Evolutionary conservation across 1,140 invertebrate genomes (phyloP).

Genomic region (Zaprionus vittiger): DNA sequence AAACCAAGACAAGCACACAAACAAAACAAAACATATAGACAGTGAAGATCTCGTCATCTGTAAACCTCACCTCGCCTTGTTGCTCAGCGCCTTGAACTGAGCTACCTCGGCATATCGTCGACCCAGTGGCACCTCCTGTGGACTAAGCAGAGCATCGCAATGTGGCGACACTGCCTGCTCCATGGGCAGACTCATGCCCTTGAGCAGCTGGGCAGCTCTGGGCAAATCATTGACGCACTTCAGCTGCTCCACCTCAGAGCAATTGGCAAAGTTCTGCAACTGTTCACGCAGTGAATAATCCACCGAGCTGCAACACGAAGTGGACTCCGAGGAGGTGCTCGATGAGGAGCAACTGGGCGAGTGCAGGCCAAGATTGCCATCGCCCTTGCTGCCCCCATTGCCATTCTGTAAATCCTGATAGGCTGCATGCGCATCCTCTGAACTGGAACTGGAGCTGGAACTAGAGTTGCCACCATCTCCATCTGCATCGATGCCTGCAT

Average conservation of each 20-base stretch:
- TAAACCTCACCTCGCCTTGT: conserved; percentile 71
- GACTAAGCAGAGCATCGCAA: conserved; percentile 77
- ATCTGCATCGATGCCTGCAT: not conserved
- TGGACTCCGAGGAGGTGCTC: conserved; percentile 54
- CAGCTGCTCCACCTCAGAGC: conserved; percentile 40
- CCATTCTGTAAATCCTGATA: conserved; percentile 82
- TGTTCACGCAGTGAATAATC: conserved; percentile 81
- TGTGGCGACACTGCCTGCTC: conserved; percentile 29
- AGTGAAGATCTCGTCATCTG: not conserved
- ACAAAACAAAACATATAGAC: not conserved
- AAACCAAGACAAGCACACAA: too few species aligned
- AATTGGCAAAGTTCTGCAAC: conserved; percentile 74
- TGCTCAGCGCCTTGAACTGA: conserved; percentile 73
- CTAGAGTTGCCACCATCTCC: not conserved
- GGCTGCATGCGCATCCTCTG: conserved; percentile 72
- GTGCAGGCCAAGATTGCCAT: conserved; percentile 15
- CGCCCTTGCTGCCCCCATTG: conserved; percentile 36
- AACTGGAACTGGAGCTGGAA: conserved; percentile 40
- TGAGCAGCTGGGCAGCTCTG: conserved; percentile 46
- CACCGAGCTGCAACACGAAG: conserved; percentile 64
- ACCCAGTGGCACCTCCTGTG: conserved; percentile 81
- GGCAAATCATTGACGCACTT: conserved; percentile 40
- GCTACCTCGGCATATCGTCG: conserved; percentile 82
- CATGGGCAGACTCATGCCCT: conserved; percentile 52
- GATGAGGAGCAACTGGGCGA: conserved; percentile 42